These are phyloP conservation scores for Ploceus nigricollis DNA, from an alignment of 2,113 vertebrate species.

Conservation along the genomic window DNA sequence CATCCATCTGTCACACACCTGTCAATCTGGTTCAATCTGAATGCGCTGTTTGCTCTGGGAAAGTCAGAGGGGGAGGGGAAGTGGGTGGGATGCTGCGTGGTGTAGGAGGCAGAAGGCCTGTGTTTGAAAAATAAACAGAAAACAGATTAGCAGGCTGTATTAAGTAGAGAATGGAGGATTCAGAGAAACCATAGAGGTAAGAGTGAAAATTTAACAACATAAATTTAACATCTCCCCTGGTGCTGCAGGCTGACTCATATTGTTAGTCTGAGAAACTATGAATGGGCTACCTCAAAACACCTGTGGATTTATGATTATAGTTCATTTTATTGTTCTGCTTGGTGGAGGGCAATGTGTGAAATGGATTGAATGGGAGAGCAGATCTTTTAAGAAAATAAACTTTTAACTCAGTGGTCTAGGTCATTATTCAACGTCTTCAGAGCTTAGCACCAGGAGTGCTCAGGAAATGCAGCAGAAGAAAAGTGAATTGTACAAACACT, in stretches of 20 bases:
- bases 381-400: conserved; percentile 51
- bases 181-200: not conserved
- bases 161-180: not conserved
- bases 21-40: conserved; percentile 53
- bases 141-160: not conserved
- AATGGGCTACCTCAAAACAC: conserved; percentile 42
- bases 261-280: conserved; percentile 16
- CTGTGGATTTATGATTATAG: not conserved
- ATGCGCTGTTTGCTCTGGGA: conserved; percentile 1
- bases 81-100: not conserved
- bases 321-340: conserved; percentile 43
- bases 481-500: conserved; percentile 54
- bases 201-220: conserved; percentile 8
- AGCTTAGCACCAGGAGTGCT: conserved; percentile 9
- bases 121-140: conserved; percentile 27
- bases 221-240: conserved; percentile 2
- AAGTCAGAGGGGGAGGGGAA: conserved; percentile 2
- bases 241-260: not conserved
- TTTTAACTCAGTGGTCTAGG: conserved; percentile 50
- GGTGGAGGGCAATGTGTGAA: conserved; percentile 10
- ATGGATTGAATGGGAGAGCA: conserved; percentile 28
- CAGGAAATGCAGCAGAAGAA: conserved; percentile 45
- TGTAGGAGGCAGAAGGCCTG: not conserved
- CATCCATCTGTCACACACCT: conserved; percentile 52
- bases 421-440: conserved; percentile 42